Evolutionary conservation across 2,888 invertebrate genomes (phyloP).

Genomic region (Ochropleura plecta): DNA sequence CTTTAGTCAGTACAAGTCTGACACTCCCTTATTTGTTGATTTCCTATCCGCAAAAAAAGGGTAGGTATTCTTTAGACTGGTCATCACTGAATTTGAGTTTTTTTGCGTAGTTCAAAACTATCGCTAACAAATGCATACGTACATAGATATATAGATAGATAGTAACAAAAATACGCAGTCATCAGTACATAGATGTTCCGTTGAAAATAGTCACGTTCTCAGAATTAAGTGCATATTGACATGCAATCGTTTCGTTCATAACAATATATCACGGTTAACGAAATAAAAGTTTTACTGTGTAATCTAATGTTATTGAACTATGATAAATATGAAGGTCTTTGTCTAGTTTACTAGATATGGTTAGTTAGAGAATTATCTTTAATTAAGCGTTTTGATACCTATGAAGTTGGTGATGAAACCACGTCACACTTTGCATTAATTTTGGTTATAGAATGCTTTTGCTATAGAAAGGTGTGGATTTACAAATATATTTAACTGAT

Average conservation of each 20-base stretch:
- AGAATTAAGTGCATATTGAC: constrained; percentile 59
- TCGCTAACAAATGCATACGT: not conserved
- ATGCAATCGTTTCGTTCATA: constrained; percentile 55
- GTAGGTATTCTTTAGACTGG: too few species aligned
- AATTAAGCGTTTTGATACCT: not conserved
- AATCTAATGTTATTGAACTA: constrained; percentile 12
- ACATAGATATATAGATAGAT: not conserved
- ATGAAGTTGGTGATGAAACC: not conserved
- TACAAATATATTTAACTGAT: too few species aligned
- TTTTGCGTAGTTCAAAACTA: constrained; percentile 4
- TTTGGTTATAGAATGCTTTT: not conserved
- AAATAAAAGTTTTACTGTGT: constrained; percentile 32
- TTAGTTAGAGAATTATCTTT: constrained; percentile 15
- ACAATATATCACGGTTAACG: constrained; percentile 23
- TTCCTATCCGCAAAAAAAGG: too few species aligned
- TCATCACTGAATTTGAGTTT: not conserved
- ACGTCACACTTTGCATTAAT: not conserved
- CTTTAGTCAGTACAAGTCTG: too few species aligned
- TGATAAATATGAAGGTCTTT: constrained; percentile 15
- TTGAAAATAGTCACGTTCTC: constrained; percentile 55
- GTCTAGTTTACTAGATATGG: constrained; percentile 10
- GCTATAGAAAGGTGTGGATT: not conserved
- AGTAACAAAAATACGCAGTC: constrained; percentile 45
- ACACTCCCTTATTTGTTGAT: too few species aligned
- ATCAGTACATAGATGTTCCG: constrained; percentile 26